A percentile compares a stretch with the other conserved stretches of the same genome.
These are phyloP conservation scores for Echiichthys vipera DNA, from an alignment of 2,797 vertebrate species.

Conservation along the genomic window DNA sequence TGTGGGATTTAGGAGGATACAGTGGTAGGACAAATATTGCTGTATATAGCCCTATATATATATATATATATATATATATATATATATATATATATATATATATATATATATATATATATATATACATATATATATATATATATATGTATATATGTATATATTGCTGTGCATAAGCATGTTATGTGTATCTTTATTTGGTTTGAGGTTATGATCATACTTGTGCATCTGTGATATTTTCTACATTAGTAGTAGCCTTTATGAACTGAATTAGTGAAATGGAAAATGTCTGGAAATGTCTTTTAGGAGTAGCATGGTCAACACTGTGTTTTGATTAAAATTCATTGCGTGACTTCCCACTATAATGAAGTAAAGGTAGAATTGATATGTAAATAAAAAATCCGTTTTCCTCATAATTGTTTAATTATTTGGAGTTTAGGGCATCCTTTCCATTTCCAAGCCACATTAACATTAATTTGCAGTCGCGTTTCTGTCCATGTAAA, in stretches of 20 bases:
- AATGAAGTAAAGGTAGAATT: no score
- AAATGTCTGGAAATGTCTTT: not conserved
- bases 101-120: no score
- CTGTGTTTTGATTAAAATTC: no score
- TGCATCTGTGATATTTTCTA: not conserved
- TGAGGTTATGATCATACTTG: constrained; percentile 10
- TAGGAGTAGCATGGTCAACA: not conserved
- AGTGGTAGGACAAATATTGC: constrained; percentile 51
- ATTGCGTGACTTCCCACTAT: no score
- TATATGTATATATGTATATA: no score
- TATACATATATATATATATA: no score
- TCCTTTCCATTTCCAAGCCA: no score
- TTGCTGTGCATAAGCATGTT: no score
- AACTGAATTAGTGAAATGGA: no score
- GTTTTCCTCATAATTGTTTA: not conserved
- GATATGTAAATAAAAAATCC: not conserved
- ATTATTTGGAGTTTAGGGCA: no score
- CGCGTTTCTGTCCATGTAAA: not conserved
- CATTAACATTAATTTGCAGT: not conserved
- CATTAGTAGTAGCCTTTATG: not conserved
- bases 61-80: no score
- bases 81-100: no score
- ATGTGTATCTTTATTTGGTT: not conserved
- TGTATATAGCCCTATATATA: constrained; percentile 31
- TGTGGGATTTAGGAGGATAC: constrained; percentile 60